Conservation (phyloP, 1,140 invertebrate genomes). For the Subanguina moxae region DNA sequence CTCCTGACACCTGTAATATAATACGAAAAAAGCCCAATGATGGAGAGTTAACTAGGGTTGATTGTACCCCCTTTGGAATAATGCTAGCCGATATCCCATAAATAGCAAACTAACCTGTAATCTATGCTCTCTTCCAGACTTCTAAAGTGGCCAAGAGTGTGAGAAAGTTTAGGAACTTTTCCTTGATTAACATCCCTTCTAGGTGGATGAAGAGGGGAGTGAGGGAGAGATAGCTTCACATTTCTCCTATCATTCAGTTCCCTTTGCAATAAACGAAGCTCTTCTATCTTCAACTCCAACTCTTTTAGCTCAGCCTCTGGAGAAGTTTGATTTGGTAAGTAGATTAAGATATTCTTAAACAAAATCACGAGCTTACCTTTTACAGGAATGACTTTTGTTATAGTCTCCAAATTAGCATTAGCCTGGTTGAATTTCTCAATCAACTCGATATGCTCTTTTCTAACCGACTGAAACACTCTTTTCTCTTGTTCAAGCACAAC, state of each 20-base stretch:
- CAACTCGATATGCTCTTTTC: conserved; percentile 31
- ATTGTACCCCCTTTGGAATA: no score
- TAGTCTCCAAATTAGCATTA: conserved; percentile 14
- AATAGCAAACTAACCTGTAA: conserved; percentile 22
- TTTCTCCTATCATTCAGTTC: conserved; percentile 49
- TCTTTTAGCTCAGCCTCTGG: conserved; percentile 39
- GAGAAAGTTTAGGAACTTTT: neutral
- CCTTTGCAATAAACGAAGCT: conserved; percentile 20
- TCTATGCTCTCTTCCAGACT: conserved; percentile 32
- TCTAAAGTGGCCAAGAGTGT: neutral
- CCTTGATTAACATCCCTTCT: no score
- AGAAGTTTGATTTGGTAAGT: conserved; percentile 12
- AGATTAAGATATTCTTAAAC: neutral
- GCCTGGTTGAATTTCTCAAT: conserved; percentile 26
- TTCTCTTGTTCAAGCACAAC: conserved; percentile 13
- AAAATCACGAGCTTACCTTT: conserved; percentile 22
- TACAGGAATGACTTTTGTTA: conserved; percentile 23
- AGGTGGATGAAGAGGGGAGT: conserved; percentile 26
- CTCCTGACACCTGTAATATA: no score
- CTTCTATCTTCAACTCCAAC: conserved; percentile 35
- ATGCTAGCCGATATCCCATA: no score
- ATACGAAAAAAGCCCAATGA: no score
- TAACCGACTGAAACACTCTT: conserved; percentile 26
- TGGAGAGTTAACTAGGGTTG: no score
- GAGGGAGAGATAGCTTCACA: conserved; percentile 47